These are phyloP conservation scores for Ctenoplectra terminalis DNA, from an alignment of 1,140 invertebrate species.

Conservation along the genomic window DNA sequence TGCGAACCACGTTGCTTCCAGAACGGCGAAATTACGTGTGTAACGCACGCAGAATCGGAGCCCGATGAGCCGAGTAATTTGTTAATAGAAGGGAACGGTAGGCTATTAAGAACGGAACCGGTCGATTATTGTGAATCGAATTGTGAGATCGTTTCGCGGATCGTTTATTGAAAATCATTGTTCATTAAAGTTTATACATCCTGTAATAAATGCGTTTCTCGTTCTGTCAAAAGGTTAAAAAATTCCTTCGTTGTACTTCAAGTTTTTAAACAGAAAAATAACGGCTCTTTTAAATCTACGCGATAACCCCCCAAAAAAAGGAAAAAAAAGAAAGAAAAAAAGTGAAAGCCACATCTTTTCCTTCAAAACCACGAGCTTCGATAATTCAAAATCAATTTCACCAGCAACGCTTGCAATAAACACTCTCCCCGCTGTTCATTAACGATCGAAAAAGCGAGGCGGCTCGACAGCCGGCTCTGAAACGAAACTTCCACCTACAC, in stretches of 20 bases:
- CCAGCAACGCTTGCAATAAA: neutral
- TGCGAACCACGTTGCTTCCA: slow-evolving; percentile 23
- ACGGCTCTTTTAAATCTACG: too few species aligned
- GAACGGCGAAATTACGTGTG: slow-evolving; percentile 9
- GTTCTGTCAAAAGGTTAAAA: too few species aligned
- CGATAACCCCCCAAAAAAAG: too few species aligned
- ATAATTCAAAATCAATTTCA: slow-evolving; percentile 14
- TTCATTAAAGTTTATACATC: too few species aligned
- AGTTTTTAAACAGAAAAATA: too few species aligned
- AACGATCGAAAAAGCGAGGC: neutral
- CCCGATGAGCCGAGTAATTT: slow-evolving; percentile 39
- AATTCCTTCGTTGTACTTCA: too few species aligned
- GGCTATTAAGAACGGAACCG: too few species aligned
- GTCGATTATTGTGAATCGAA: neutral
- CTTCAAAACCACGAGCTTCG: neutral
- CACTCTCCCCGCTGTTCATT: neutral
- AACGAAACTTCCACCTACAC: neutral
- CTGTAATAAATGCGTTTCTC: too few species aligned
- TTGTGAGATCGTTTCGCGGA: too few species aligned
- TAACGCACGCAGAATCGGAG: slow-evolving; percentile 24
- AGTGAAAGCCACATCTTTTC: too few species aligned
- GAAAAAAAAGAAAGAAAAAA: too few species aligned
- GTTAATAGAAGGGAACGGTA: neutral
- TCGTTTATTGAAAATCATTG: too few species aligned
- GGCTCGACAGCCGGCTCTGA: neutral